Base-by-base conservation (phyloP, 2,888 invertebrate genomes). In the Tetragnatha montana region DNA sequence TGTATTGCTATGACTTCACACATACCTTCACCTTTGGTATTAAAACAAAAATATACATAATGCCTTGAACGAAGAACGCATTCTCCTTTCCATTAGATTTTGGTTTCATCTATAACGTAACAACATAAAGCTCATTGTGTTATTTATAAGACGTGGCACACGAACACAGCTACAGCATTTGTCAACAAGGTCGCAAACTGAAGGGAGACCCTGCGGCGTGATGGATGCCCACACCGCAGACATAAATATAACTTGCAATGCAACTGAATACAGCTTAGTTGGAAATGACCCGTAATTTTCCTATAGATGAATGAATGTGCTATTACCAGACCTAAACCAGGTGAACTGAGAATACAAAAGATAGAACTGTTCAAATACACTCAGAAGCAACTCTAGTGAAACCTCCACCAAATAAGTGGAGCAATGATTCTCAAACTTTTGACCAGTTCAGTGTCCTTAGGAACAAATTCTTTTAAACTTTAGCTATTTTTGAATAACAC, bases 21-120 rank as follows among this genome's bases (percentile, higher is more conserved):
- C 60, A 60, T 60, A 60, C 90, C 90, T 50, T 90, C 90, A 90
- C 90, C 90, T 90, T 90, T 90, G 90, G 90, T 90, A 60, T 90
- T 83, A 87, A 90, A 60, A 60, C 60, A 60, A 60, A 87, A 87
- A 90, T 87, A 90, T 90, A 90, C 87, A 90, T 90, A 90, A 90
- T 90, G 90, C 90, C 90, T 90, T 83, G 21, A 90, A 86, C 79
- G 78, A 78, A 81, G 74, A 80, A 89, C 78, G 76, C 47, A 78
- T 76, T 84, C 81, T 75, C 87, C 75, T 89, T 88, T 71, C 78
- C 68, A 51, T 21, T 51, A 60, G 81, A 60, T 60, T 89, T 86
- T 86, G 85, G 89, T 85, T 88, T 71, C 80, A 86, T 80, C 79
- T 80, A 80, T 49, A n/a, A 76, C 78, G 79, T 84, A 89, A 89